Evolutionary conservation across 2,888 invertebrate genomes (phyloP), one percentile per base, ranked within the genome.

Genomic region (Harpagoxenus sublaevis): DNA sequence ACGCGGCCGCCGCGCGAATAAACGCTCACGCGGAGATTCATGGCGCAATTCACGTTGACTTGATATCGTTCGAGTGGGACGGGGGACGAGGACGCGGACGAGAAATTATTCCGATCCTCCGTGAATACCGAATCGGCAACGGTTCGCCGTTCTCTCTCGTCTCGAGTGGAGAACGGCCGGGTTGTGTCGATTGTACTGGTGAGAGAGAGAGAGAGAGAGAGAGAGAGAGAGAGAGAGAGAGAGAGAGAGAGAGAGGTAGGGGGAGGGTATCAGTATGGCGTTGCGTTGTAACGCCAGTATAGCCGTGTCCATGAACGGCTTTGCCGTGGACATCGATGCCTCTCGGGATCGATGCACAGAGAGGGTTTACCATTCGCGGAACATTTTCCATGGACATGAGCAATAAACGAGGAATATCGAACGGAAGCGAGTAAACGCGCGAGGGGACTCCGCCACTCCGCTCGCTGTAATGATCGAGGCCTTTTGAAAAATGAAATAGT

Each of bases 21-120:
- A 93, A 92, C 90, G 90, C 87, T 91, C 79, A 74, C 75, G 71
- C 83, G 84, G 88, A 92, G 93, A 93, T 93, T 92, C 93, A 92
- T 92, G 92, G 89, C 82, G 89, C 91, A 91, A 92, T 93, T 93
- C 92, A 89, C 89, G 86, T 86, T 86, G 90, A 91, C 93, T 92
- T 91, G 92, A 93, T 93, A 93, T 92, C 91, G 92, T 91, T 92
- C 90, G 90, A 68, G 82, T 57, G 15, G 1, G 10, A 42, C 6
- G 42, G 42, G 63, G 83, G 73, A 84, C 0, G 55, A 4, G 28
- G 55, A 68, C 53, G 83, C 48, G 83, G 71, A 57, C 68, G 84
- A 84, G 88, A 88, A 93, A 92, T 93, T 92, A 93, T 92, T 90
- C 89, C 83, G 84, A 77, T 1, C 48, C 79, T 86, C 31, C 45